Percentiles rank a stretch among this genome's conserved stretches.
phyloP scores from a whole-genome alignment of 1,140 invertebrate genomes.

The Pachyrhynchus sulphureomaculatus region DNA sequence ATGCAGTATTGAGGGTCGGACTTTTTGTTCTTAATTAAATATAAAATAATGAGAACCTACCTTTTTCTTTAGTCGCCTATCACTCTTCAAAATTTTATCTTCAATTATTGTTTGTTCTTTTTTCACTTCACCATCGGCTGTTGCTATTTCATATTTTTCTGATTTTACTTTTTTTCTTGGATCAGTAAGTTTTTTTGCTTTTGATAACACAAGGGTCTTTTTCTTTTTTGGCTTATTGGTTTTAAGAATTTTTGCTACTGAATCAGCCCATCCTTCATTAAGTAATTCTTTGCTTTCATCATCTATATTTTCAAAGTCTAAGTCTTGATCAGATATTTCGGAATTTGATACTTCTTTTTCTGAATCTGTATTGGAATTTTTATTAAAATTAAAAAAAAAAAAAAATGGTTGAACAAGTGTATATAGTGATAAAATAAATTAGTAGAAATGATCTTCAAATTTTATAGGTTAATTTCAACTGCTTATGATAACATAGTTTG shows the following conservation, averaged over 20 bases:
- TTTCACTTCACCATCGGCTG: constrained; percentile 52
- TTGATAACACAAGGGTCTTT: constrained; percentile 70
- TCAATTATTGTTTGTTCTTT: constrained; percentile 51
- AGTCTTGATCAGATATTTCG: not conserved
- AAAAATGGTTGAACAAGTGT: no score
- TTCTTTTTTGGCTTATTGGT: constrained; percentile 74
- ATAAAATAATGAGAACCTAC: no score
- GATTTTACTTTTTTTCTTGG: constrained; percentile 53
- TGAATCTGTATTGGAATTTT: not conserved
- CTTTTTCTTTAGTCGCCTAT: constrained; percentile 50
- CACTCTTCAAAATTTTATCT: constrained; percentile 43
- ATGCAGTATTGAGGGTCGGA: no score
- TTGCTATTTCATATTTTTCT: constrained; percentile 55
- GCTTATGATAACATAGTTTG: no score
- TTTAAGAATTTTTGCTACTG: constrained; percentile 71
- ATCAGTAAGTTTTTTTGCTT: constrained; percentile 69
- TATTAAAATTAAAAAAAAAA: not conserved
- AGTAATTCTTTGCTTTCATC: constrained; percentile 23
- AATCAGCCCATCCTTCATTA: constrained; percentile 68
- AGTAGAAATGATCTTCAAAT: no score
- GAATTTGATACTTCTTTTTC: constrained; percentile 1
- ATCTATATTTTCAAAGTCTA: constrained; percentile 18
- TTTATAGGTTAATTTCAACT: no score
- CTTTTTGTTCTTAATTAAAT: no score
- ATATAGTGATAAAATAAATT: no score